Evolutionary conservation across 2,113 vertebrate species (phyloP).

Genomic region (Eidolon helvum): DNA sequence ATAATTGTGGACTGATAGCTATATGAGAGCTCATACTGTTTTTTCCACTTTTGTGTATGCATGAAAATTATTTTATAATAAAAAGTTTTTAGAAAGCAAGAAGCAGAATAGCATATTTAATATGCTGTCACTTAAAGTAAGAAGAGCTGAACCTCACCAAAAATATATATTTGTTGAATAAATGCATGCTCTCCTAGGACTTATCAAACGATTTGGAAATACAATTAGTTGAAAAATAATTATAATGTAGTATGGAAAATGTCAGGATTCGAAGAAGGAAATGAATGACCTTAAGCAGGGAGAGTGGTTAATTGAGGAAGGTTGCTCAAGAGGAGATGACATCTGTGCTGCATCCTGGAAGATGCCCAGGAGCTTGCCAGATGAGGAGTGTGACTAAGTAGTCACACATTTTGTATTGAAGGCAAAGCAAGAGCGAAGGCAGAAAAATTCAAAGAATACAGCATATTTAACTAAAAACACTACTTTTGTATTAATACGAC

Average conservation of each 20-base stretch:
- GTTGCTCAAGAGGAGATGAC: neutral
- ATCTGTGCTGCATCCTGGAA: neutral
- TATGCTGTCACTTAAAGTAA: neutral
- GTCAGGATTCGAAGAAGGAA: neutral
- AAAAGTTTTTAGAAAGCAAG: constrained; percentile 24
- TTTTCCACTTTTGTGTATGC: neutral
- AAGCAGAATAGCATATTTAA: neutral
- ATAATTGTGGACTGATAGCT: neutral
- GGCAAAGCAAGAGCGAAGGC: neutral
- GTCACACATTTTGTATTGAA: neutral
- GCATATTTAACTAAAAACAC: neutral
- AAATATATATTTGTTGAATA: neutral
- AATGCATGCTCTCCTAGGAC: neutral
- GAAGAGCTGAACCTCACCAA: neutral
- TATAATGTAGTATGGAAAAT: neutral
- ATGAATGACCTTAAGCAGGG: neutral
- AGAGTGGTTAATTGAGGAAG: neutral
- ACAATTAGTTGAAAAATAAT: neutral
- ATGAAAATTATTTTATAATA: neutral
- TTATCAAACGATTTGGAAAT: neutral
- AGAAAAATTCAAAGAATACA: neutral
- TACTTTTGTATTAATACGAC: neutral
- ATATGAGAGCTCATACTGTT: neutral
- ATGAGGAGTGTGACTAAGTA: neutral
- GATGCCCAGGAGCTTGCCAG: neutral